Evolutionary conservation across 2,888 invertebrate genomes (phyloP).

Genomic region (Thelaira solivaga): DNA sequence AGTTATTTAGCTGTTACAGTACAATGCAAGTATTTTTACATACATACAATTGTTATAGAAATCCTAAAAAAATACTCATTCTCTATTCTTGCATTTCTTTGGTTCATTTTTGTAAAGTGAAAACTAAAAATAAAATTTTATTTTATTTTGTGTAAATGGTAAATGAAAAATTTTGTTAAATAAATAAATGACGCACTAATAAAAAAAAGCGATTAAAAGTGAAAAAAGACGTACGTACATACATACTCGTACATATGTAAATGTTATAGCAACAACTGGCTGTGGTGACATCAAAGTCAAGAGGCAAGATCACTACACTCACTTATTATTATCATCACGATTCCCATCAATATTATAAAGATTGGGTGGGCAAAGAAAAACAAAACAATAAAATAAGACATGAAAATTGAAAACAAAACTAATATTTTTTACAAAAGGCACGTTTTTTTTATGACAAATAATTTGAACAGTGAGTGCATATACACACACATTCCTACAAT

Average conservation of each 20-base stretch:
- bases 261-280: not conserved
- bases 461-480: not conserved
- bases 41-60: not conserved
- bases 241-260: not conserved
- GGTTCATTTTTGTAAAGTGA: not conserved
- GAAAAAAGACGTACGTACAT: not conserved
- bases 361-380: too few species aligned
- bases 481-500: not conserved
- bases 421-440: constrained; percentile 24
- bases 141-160: constrained; percentile 8
- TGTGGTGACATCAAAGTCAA: constrained; percentile 38
- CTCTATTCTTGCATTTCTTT: not conserved
- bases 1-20: too few species aligned
- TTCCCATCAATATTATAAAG: not conserved
- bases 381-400: not conserved
- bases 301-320: constrained; percentile 24
- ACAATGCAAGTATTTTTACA: too few species aligned
- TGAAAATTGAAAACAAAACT: constrained; percentile 14
- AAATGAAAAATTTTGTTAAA: not conserved
- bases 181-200: constrained; percentile 41
- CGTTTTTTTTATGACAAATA: constrained; percentile 26
- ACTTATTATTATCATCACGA: not conserved
- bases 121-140: not conserved
- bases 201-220: constrained; percentile 27
- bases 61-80: not conserved